Base-by-base conservation (phyloP, 2,888 invertebrate genomes). In the Zygogramma bicolorata region DNA sequence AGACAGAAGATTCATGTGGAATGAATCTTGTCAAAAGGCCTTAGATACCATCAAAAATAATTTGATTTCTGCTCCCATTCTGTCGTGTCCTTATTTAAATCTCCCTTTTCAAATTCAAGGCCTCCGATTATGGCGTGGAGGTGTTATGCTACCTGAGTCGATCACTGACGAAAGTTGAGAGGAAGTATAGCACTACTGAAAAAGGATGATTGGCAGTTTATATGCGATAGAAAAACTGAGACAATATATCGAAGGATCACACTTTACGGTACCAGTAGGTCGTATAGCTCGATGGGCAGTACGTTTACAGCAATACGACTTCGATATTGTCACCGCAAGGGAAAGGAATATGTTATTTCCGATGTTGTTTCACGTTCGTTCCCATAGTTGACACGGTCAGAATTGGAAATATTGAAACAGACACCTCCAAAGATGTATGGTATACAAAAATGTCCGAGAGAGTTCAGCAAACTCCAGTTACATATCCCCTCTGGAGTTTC, bases 231-330 rank as follows among this genome's bases (percentile, higher is more conserved):
- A n/a, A n/a, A n/a, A n/a, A n/a, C n/a, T n/a, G n/a, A n/a, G n/a
- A n/a, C n/a, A n/a, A n/a, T n/a, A n/a, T n/a, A n/a, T n/a, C n/a
- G n/a, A n/a, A n/a, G n/a, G n/a, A n/a, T n/a, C n/a, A n/a, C 29
- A 20, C 34, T 25, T 70, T 8, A 77, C 77, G 46, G 65, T 78
- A 62, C 70, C 75, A n/a, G 59, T 59, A 8, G 79, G 80, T 40
- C 42, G 78, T 31, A 53, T 80, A 7, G 75, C 72, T 18, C 61
- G 79, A 57, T 80, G 80, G 79, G 73, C 74, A 27, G 25, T 80
- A 18, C 59, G 71, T n/a, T 3, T 40, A 4, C n/a, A 40, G n/a
- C n/a, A 40, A 4, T 40, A 40, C n/a, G 40, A 40, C n/a, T 40
- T 40, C n/a, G 62, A 74, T 1, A 63, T 80, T 4, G 60, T 18